These are phyloP conservation scores for Parnassius orleans DNA, from an alignment of 2,888 invertebrate genomes.

Conservation along the genomic window DNA sequence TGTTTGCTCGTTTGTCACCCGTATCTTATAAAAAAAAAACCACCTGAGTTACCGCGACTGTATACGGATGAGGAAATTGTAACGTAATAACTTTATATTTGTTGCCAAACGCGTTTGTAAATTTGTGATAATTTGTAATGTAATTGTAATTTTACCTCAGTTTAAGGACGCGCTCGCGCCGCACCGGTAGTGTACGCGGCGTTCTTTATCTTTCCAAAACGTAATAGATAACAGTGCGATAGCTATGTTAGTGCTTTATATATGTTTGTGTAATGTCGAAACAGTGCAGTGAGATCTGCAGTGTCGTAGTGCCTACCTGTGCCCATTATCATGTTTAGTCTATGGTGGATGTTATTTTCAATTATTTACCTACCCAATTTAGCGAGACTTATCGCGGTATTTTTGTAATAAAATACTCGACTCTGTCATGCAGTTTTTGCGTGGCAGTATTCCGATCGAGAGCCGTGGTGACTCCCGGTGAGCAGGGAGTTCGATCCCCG, in stretches of 20 bases:
- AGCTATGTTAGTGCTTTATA: neutral
- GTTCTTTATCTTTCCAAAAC: neutral
- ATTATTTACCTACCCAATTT: neutral
- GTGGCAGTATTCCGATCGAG: too few species aligned
- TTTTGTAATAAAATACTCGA: too few species aligned
- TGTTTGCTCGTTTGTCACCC: too few species aligned
- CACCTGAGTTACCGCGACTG: too few species aligned
- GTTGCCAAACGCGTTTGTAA: neutral
- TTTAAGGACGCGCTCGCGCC: neutral
- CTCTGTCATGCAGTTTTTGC: too few species aligned
- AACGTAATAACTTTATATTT: neutral
- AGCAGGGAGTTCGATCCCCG: too few species aligned
- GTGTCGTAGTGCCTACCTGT: neutral
- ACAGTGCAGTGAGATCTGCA: neutral
- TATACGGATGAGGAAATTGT: too few species aligned
- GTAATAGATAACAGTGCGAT: neutral
- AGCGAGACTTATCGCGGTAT: too few species aligned
- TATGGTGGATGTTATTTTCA: neutral
- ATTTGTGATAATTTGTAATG: constrained; percentile 1
- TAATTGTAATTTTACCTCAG: constrained; percentile 9
- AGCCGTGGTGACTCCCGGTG: too few species aligned
- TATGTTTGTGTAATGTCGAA: neutral
- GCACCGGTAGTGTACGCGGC: constrained; percentile 1
- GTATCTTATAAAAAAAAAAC: too few species aligned
- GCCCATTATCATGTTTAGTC: neutral